Percentiles rank a stretch among this genome's conserved stretches.
These are phyloP conservation scores for Geotrypetes seraphini DNA, from an alignment of 2,797 vertebrate genomes.

Conservation along the genomic window DNA sequence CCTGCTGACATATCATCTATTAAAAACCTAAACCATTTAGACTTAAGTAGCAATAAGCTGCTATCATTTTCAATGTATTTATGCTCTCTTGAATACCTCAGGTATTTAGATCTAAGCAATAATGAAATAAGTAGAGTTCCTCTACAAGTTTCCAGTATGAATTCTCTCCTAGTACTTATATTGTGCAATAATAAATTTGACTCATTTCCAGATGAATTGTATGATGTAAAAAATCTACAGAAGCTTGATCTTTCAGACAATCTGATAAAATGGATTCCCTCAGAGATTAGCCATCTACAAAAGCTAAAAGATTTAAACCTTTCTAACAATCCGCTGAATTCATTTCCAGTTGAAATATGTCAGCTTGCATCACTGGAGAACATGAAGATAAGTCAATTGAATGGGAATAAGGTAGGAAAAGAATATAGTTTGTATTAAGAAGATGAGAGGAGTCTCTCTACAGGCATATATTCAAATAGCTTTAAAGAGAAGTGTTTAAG, in stretches of 20 bases:
- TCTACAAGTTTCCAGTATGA: slow-evolving; percentile 17
- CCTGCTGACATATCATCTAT: slow-evolving; percentile 25
- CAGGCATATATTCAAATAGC: too few relatives aligned
- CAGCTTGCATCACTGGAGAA: slow-evolving; percentile 28
- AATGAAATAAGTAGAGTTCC: slow-evolving; percentile 39
- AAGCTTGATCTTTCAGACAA: slow-evolving; percentile 41
- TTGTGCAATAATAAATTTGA: slow-evolving; percentile 34
- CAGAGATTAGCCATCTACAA: slow-evolving; percentile 27
- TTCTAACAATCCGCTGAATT: slow-evolving; percentile 36
- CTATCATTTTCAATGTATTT: slow-evolving; percentile 25
- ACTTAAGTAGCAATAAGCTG: slow-evolving; percentile 36
- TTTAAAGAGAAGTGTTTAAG: too few relatives aligned
- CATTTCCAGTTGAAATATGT: slow-evolving; percentile 43
- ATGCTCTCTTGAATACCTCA: slow-evolving; percentile 25
- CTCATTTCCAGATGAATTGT: slow-evolving; percentile 39
- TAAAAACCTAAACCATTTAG: slow-evolving; percentile 23
- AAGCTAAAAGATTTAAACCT: slow-evolving; percentile 35
- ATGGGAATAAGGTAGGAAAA: slow-evolving; percentile 40
- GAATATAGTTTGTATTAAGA: too few relatives aligned
- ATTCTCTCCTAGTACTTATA: slow-evolving; percentile 30
- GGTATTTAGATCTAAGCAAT: slow-evolving; percentile 36
- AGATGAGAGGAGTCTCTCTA: too few relatives aligned
- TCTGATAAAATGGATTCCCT: slow-evolving; percentile 29
- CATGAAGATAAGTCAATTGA: slow-evolving; percentile 24
- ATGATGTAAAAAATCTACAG: slow-evolving; percentile 30